Percentiles rank a stretch among this genome's conserved stretches.
Evolutionary conservation across 2,888 invertebrate species (phyloP).

Genomic region (Zygogramma bicolorata): DNA sequence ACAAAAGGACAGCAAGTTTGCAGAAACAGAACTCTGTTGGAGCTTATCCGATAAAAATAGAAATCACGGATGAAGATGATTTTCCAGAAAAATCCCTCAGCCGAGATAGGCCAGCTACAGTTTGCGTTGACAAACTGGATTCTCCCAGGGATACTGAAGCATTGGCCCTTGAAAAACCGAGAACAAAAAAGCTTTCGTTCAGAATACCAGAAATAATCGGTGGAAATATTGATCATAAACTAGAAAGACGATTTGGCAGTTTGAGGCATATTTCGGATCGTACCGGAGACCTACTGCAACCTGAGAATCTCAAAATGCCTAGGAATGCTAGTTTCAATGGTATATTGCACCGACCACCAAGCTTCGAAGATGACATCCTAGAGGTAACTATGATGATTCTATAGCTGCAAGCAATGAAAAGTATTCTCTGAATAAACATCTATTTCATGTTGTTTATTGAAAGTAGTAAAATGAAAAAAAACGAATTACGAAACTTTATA

Average conservation of each 20-base stretch:
- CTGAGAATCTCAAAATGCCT: constrained; percentile 54
- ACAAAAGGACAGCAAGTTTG: constrained; percentile 45
- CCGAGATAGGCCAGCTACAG: constrained; percentile 59
- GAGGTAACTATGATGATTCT: constrained; percentile 66
- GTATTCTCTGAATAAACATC: too few relatives aligned
- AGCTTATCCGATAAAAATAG: constrained; percentile 61
- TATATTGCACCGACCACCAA: constrained; percentile 62
- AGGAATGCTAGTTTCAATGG: constrained; percentile 56
- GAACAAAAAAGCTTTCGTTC: constrained; percentile 90
- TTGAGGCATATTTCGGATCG: constrained; percentile 27
- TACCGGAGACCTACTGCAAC: constrained; percentile 26
- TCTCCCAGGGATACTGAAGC: constrained; percentile 64
- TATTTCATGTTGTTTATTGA: too few relatives aligned
- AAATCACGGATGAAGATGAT: constrained; percentile 55
- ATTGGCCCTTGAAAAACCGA: constrained; percentile 73
- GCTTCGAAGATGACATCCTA: constrained; percentile 72
- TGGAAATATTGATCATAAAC: constrained; percentile 19
- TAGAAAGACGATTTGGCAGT: constrained; percentile 25
- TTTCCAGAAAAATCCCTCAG: constrained; percentile 40
- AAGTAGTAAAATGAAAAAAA: too few relatives aligned
- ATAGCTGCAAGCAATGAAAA: too few relatives aligned
- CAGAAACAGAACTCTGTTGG: constrained; percentile 64
- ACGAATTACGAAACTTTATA: too few relatives aligned
- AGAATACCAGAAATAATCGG: constrained; percentile 81
- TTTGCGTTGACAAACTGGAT: constrained; percentile 60